Evolutionary conservation across 2,888 invertebrate genomes (phyloP).

Genomic region (Ophion ellenae): DNA sequence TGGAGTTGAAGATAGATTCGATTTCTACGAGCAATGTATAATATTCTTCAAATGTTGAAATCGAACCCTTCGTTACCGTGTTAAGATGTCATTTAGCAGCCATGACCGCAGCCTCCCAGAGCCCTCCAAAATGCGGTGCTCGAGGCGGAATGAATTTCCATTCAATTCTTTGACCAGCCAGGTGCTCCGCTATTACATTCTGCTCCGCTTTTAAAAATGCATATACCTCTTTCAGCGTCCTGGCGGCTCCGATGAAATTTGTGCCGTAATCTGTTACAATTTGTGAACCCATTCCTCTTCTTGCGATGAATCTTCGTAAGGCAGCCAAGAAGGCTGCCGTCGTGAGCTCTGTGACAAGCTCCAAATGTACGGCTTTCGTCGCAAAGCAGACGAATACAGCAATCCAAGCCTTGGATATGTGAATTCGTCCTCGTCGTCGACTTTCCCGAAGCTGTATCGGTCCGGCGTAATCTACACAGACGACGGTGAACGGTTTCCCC

Average conservation of each 20-base stretch:
- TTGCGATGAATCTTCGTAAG: slow-evolving; percentile 73
- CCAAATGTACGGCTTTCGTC: slow-evolving; percentile 72
- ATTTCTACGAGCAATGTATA: no score
- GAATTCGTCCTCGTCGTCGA: slow-evolving; percentile 43
- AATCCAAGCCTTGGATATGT: slow-evolving; percentile 55
- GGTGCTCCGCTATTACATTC: slow-evolving; percentile 15
- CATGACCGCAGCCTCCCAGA: no score
- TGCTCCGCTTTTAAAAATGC: slow-evolving; percentile 18
- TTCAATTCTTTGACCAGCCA: slow-evolving; percentile 17
- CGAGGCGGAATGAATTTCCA: slow-evolving; percentile 47
- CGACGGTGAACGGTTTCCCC: slow-evolving; percentile 71
- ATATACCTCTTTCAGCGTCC: slow-evolving; percentile 35
- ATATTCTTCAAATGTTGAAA: slow-evolving; percentile 14
- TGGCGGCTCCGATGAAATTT: slow-evolving; percentile 76
- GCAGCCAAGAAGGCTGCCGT: slow-evolving; percentile 75
- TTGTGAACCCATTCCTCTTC: slow-evolving; percentile 71
- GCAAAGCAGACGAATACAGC: slow-evolving; percentile 68
- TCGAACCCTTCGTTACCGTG: slow-evolving; percentile 18
- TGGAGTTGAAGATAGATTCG: slow-evolving; percentile 25
- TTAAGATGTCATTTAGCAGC: slow-evolving; percentile 5
- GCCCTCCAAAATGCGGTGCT: slow-evolving; percentile 47
- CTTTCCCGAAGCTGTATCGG: slow-evolving; percentile 68
- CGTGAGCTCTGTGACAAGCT: slow-evolving; percentile 74
- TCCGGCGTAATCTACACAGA: slow-evolving; percentile 61
- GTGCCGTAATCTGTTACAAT: slow-evolving; percentile 77